A percentile compares a stretch with the other conserved stretches of the same genome.
phyloP scores from a whole-genome alignment of 2,888 invertebrate genomes.

The Drosophila nigricruria region DNA sequence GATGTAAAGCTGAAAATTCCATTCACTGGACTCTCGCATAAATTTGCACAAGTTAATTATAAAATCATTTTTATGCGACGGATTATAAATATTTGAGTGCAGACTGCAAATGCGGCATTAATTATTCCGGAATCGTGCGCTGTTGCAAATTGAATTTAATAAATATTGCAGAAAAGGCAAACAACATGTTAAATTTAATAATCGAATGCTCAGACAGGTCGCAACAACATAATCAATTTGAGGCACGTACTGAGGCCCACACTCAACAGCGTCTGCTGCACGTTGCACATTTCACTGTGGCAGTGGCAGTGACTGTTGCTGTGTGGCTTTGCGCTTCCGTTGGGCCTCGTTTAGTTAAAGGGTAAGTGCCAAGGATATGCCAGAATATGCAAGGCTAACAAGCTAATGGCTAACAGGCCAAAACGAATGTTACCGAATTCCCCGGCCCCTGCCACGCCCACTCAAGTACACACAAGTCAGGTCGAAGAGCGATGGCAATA shows the following conservation, averaged over 20 bases:
- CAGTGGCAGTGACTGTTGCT: background rate
- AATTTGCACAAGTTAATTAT: slow-evolving; percentile 7
- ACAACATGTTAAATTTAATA: slow-evolving; percentile 8
- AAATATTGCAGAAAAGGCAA: slow-evolving; percentile 1
- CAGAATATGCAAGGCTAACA: slow-evolving; percentile 15
- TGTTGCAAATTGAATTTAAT: background rate
- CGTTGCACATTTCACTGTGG: slow-evolving; percentile 14
- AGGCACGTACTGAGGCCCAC: slow-evolving; percentile 1
- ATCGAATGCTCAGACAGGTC: slow-evolving; percentile 1
- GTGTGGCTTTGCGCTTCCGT: slow-evolving; percentile 6
- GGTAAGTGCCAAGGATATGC: slow-evolving; percentile 45
- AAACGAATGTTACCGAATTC: slow-evolving; percentile 45
- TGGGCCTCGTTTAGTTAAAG: slow-evolving; percentile 17
- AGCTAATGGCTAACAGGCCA: slow-evolving; percentile 15
- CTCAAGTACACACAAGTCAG: slow-evolving; percentile 19
- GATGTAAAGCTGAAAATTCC: background rate
- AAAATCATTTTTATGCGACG: background rate
- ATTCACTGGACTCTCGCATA: background rate
- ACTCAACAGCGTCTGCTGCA: background rate
- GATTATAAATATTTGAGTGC: slow-evolving; percentile 6
- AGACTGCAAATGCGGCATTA: slow-evolving; percentile 1
- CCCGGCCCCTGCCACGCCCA: background rate
- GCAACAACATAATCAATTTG: slow-evolving; percentile 25
- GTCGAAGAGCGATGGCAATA: slow-evolving; percentile 22
- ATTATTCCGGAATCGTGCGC: slow-evolving; percentile 2